phyloP scores from a whole-genome alignment of 1,140 invertebrate species.

The Dreissena rostriformis region DNA sequence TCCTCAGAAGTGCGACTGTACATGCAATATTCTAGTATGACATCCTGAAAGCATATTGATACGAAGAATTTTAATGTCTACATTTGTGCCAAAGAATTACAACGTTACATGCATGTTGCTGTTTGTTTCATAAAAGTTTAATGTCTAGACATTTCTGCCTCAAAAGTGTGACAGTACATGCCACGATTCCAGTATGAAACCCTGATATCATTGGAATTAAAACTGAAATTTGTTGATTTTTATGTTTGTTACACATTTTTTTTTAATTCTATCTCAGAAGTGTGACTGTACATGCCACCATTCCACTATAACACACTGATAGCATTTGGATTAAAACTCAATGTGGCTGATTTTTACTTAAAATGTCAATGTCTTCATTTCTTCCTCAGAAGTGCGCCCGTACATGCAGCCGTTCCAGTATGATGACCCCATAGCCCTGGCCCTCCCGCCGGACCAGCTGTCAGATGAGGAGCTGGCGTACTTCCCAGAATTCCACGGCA shows the following conservation, averaged over 20 bases:
- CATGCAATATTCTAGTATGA: constrained; percentile 78
- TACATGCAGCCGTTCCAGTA: constrained; percentile 78
- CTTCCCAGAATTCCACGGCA: constrained; percentile 78
- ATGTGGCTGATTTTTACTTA: no score
- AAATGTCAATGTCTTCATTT: neutral
- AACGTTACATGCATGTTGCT: no score
- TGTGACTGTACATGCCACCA: constrained; percentile 69
- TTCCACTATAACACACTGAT: constrained; percentile 76
- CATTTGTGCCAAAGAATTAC: no score
- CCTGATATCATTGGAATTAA: constrained; percentile 74
- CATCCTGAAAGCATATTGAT: constrained; percentile 75
- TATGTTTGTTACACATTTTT: no score
- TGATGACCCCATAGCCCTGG: constrained; percentile 74
- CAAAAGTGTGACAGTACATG: constrained; percentile 56
- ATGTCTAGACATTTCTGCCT: no score
- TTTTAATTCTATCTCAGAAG: constrained; percentile 29
- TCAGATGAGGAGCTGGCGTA: constrained; percentile 79
- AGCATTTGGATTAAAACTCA: constrained; percentile 66
- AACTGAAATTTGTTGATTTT: no score
- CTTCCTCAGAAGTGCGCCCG: constrained; percentile 32
- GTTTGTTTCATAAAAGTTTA: no score
- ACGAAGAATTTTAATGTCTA: no score
- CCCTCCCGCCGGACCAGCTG: constrained; percentile 81
- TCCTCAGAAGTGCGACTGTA: constrained; percentile 41
- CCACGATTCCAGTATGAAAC: constrained; percentile 79